These are phyloP conservation scores for Drosophila mojavensis DNA, from an alignment of 1,140 invertebrate genomes.

Conservation along the genomic window DNA sequence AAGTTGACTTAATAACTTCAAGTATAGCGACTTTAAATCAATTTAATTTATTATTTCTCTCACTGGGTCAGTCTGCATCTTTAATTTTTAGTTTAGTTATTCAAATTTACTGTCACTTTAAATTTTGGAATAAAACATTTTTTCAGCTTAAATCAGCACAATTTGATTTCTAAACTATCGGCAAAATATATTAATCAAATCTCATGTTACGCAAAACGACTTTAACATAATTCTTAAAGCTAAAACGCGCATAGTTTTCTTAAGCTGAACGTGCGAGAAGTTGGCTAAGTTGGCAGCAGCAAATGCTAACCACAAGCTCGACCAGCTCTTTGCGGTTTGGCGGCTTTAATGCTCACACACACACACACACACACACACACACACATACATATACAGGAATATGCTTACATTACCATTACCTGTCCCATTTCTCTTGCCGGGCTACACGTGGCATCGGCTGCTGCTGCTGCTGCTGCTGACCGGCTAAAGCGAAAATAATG, in stretches of 20 bases:
- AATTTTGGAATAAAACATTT: too few species aligned
- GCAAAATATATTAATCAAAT: too few species aligned
- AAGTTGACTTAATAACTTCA: too few species aligned
- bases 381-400: not conserved
- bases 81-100: too few species aligned
- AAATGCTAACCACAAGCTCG: constrained; percentile 35
- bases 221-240: too few species aligned
- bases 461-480: constrained; percentile 45
- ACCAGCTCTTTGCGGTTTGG: constrained; percentile 58
- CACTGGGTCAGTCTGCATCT: too few species aligned
- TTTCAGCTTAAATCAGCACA: too few species aligned
- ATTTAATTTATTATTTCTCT: too few species aligned
- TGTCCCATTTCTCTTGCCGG: constrained; percentile 25
- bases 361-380: constrained; percentile 11
- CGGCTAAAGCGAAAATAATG: constrained; percentile 80
- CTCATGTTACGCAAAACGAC: too few species aligned
- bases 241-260: not conserved
- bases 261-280: constrained; percentile 11
- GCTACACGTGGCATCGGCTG: constrained; percentile 10
- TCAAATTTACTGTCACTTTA: too few species aligned
- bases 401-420: constrained; percentile 20
- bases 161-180: too few species aligned
- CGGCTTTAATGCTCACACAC: constrained; percentile 46
- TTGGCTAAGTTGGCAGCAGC: constrained; percentile 35
- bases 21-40: too few species aligned